Base-by-base conservation (phyloP, 2,113 vertebrate species). In the Lipophrys pholis region DNA sequence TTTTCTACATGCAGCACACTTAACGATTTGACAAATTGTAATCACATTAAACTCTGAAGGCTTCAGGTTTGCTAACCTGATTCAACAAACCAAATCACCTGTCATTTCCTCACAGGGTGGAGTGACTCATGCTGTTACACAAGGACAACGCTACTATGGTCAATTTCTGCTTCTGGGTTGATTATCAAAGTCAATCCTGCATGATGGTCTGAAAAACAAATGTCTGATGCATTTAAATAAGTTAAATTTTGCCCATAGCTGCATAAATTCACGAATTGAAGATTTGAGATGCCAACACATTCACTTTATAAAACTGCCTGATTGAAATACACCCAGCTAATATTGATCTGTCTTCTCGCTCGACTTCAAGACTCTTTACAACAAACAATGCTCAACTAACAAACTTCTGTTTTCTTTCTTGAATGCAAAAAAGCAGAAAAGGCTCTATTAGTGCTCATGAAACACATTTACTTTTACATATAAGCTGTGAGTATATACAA, bases 281-380 rank as follows among this genome's bases (percentile, higher is more conserved):
- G 17, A 41, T 49, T 49, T 48, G 60, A 38, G 46, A 42, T 50
- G 36, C 21, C 59, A 21, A 9, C 16, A 51, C 46, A 59, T 41
- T 73, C 56, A 39, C 59, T 50, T 50, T 11, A 5, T 39, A 57
- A 52, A 59, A 38, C 35, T 16, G 17, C 45, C 5, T 63, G 16
- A 39, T 12, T 61, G 49, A 78, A 12, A 51, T 12, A 56, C 66
- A 6, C 42, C 69, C 67, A 64, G 48, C 81, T 80, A 51, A 46
- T 77, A 84, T 69, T 61, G 81, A 80, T 80, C 68, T 9, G 14
- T 60, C 64, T 67, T 36, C 58, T 76, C 46, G 64, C 60, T 41
- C 53, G 41, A 73, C 16, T 39, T 50, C 41, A 40, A 14, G 38
- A 30, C 40, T 59, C 42, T 40, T 83, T 39, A 68, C 38, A 16